Base-by-base conservation (phyloP, 2,888 invertebrate genomes). In the Drosophila vallismaia region DNA sequence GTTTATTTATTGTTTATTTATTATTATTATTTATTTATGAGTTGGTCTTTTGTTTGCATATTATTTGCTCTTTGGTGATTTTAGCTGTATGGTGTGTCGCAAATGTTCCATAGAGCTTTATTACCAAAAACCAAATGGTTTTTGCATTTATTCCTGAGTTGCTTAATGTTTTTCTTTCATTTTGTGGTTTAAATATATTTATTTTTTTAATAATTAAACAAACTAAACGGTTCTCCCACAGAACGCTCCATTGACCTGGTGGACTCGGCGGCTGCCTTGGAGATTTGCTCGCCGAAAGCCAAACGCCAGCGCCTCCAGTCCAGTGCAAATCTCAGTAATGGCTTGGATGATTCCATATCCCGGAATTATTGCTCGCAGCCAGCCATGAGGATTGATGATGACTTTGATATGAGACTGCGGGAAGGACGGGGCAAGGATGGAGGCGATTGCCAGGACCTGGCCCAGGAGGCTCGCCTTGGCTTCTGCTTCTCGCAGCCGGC, bases 401-500 rank as follows among this genome's bases (percentile, higher is more conserved):
- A 84, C 24, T 77, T 82, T 14, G 67, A 68, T 33, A 51, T 58
- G 7, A 49, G 67, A 14, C 50, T 64, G 28, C 55, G 75, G 50
- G 53, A 40, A 1, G 52, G 58, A n/a, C 24, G 36, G 1, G 10
- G 0, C 10, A 67, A 52, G 19, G 57, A 73, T 2, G 75, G 71
- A 12, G 82, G 76, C 4, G 81, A 84, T 54, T 71, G 75, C n/a
- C 77, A 78, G 63, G 75, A 81, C 0, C 28, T 88, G 6, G 88
- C 90, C 33, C 86, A 87, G 62, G 90, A 89, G 77, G 89, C 90
- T 78, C 93, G 94, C 90, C 92, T 93, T 63, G 93, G 93, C 72
- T 93, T 95, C 78, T 95, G 95, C 88, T 97, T 96, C 93, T 98
- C 98, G 31, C 98, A 98, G 91, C 98, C 98, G 1, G 94, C 95